phyloP scores from a whole-genome alignment of 2,113 vertebrate species.

The Romanogobio albipinnatus region DNA sequence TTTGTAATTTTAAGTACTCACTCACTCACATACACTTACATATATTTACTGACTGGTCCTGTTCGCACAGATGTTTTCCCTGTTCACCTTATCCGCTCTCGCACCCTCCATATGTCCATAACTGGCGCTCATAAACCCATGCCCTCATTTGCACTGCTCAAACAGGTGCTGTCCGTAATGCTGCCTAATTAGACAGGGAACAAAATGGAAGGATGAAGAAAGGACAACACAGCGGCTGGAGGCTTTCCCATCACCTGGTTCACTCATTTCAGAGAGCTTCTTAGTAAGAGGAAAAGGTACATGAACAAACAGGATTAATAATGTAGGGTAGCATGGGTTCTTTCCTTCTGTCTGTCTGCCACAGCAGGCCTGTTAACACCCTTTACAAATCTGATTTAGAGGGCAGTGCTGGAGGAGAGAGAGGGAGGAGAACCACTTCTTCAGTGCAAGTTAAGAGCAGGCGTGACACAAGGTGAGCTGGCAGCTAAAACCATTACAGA shows the following conservation, averaged over 20 bases:
- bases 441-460: slow-evolving; percentile 11
- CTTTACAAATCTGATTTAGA: slow-evolving; percentile 58
- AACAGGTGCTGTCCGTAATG: slow-evolving; percentile 52
- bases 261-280: slow-evolving; percentile 45
- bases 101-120: slow-evolving; percentile 54
- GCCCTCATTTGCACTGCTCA: slow-evolving; percentile 47
- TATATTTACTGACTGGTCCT: slow-evolving; percentile 13
- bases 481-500: not conserved
- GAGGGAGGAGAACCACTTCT: not conserved
- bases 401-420: slow-evolving; percentile 39
- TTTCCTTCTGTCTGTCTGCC: slow-evolving; percentile 45
- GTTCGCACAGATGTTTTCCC: slow-evolving; percentile 50
- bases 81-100: slow-evolving; percentile 41
- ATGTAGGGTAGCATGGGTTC: slow-evolving; percentile 44
- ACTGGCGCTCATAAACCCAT: slow-evolving; percentile 52
- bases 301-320: slow-evolving; percentile 61
- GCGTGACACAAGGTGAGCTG: not conserved
- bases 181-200: slow-evolving; percentile 55
- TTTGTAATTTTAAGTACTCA: slow-evolving; percentile 31
- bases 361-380: slow-evolving; percentile 55
- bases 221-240: slow-evolving; percentile 48
- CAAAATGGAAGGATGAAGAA: slow-evolving; percentile 35
- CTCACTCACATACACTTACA: slow-evolving; percentile 25
- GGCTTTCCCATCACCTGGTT: slow-evolving; percentile 21
- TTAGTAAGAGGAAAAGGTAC: slow-evolving; percentile 53